Percentiles rank a stretch among this genome's conserved stretches.
These are phyloP conservation scores for Premnoplex brunnescens DNA, from an alignment of 2,797 vertebrate species.

Conservation along the genomic window DNA sequence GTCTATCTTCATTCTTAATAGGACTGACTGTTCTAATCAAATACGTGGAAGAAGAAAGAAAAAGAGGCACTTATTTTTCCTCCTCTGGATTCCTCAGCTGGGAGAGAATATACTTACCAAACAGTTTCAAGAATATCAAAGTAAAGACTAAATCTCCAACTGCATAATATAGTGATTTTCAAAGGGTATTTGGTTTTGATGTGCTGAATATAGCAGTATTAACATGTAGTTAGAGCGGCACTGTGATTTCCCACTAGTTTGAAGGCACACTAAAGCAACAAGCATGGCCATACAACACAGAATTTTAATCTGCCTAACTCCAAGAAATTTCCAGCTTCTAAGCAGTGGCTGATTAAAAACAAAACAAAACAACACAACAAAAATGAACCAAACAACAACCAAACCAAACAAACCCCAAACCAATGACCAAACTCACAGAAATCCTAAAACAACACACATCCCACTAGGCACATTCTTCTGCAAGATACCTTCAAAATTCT, in stretches of 20 bases:
- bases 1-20: slow-evolving; percentile 1
- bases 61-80: background rate
- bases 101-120: background rate
- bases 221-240: background rate
- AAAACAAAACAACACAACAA: no score
- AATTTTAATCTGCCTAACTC: background rate
- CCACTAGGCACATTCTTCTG: background rate
- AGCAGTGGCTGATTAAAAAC: background rate
- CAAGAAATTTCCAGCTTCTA: background rate
- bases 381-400: background rate
- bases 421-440: background rate
- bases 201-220: background rate
- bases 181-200: background rate
- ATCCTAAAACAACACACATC: rapidly evolving
- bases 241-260: background rate
- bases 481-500: background rate
- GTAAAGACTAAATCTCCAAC: slow-evolving; percentile 6
- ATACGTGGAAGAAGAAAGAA: slow-evolving; percentile 16
- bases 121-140: slow-evolving; percentile 23
- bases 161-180: slow-evolving; percentile 2
- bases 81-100: background rate
- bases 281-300: background rate
- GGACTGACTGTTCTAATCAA: slow-evolving; percentile 38
- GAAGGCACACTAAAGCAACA: background rate
- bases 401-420: background rate